These are phyloP conservation scores for Charadrius vociferus DNA, from an alignment of 2,113 vertebrate genomes.

Conservation along the genomic window DNA sequence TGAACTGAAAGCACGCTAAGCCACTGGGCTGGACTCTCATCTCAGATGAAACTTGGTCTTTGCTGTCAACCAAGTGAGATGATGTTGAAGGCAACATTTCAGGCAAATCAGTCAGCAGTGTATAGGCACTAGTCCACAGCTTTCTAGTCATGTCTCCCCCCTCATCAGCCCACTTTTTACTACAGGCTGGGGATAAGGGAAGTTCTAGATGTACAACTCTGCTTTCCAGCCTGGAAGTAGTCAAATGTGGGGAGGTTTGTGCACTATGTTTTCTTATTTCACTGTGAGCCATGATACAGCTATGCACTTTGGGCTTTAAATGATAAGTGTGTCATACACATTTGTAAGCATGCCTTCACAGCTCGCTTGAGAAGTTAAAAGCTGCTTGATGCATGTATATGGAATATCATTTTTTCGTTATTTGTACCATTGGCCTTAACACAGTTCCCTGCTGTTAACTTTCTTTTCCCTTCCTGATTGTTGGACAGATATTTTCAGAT, in stretches of 20 bases:
- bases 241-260: not conserved
- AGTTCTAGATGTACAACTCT: not conserved
- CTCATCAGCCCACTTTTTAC: not conserved
- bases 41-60: not conserved
- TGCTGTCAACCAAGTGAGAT: not conserved
- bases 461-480: slow-evolving; percentile 15
- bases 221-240: not conserved
- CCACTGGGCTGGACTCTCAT: not conserved
- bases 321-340: not conserved
- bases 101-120: not conserved
- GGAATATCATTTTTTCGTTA: not conserved
- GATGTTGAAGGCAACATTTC: not conserved
- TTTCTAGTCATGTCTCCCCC: not conserved
- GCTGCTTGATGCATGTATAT: not conserved
- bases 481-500: slow-evolving; percentile 25
- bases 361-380: not conserved
- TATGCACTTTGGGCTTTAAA: not conserved
- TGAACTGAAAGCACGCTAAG: not conserved
- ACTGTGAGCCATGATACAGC: not conserved
- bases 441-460: not conserved
- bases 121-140: not conserved
- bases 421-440: slow-evolving; percentile 1
- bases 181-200: not conserved
- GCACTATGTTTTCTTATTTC: not conserved
- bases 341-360: slow-evolving; percentile 7